Conservation (phyloP, 2,888 invertebrate genomes). For the Orchestes rusci region DNA sequence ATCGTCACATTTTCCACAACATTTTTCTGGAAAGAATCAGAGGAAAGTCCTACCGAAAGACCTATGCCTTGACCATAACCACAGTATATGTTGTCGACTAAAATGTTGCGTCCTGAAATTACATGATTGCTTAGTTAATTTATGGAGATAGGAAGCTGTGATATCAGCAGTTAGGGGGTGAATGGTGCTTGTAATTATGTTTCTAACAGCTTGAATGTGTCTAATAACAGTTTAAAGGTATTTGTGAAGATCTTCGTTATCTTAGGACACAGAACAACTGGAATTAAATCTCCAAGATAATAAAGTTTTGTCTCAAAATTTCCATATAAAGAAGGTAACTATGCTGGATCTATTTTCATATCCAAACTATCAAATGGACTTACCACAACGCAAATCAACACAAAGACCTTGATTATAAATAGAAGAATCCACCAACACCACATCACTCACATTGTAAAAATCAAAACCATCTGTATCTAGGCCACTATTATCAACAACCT, state of each 20-base stretch:
- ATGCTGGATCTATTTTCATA: too few species aligned
- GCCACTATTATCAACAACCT: slow-evolving; percentile 13
- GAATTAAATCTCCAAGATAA: too few species aligned
- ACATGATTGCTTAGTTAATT: not conserved
- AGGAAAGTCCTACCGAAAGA: slow-evolving; percentile 23
- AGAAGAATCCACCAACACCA: slow-evolving; percentile 12
- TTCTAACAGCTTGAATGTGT: too few species aligned
- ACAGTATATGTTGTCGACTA: slow-evolving; percentile 20
- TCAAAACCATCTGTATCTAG: slow-evolving; percentile 28
- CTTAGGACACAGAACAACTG: too few species aligned
- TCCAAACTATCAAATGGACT: too few species aligned
- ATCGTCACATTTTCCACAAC: slow-evolving; percentile 19
- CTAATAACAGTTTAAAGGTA: too few species aligned
- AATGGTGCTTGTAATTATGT: too few species aligned
- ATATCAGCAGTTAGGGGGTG: too few species aligned
- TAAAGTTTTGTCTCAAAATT: too few species aligned
- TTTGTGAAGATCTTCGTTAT: too few species aligned
- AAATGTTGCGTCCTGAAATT: slow-evolving; percentile 18
- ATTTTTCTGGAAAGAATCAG: slow-evolving; percentile 15
- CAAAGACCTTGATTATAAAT: slow-evolving; percentile 28
- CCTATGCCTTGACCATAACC: slow-evolving; percentile 27
- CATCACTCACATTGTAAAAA: slow-evolving; percentile 16
- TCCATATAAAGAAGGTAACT: too few species aligned
- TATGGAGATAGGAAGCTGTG: too few species aligned
- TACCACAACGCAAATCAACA: slow-evolving; percentile 24